Base-by-base conservation (phyloP, 2,797 vertebrate species). In the Trematomus bernacchii region DNA sequence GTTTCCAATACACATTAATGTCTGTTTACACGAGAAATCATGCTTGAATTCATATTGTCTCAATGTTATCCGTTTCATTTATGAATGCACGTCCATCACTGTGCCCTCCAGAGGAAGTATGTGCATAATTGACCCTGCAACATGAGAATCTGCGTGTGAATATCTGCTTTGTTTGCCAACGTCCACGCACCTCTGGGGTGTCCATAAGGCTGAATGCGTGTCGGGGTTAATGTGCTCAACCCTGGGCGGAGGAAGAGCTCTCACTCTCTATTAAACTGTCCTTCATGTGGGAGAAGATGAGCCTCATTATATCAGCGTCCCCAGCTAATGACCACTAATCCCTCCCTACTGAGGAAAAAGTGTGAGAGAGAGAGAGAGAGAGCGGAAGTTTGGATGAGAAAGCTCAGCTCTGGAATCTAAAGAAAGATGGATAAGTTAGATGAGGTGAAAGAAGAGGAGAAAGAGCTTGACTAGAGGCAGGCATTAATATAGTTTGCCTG, bases 261-360 rank as follows among this genome's bases (percentile, higher is more conserved):
- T 87, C 85, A 66, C 68, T 90, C 85, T 88, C 80, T 84, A 89
- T 91, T 92, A 93, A 90, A 87, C 77, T 79, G 81, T 79, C 90
- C 87, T 90, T 89, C 84, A 80, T 71, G 86, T 82, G 78, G 83
- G 85, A 86, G 77, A 79, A 92, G 85, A 91, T 90, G 86, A 93
- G 84, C 70, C 86, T 91, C 88, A 88, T 87, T 90, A 89, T 90
- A 84, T 85, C 65, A 84, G 59, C 73, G 78, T 90, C 83, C 79
- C 85, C 73, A 66, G 80, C 80, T 92, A 93, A 93, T 91, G 88
- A 86, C 73, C 77, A 64, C 75, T 91, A 89, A 90, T 79, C 83
- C 84, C 77, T 80, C 84, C 79, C 76, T 37, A 64, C 87, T 73
- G 85, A 86, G 66, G 66, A 85, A 75, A 79, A 73, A 67, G 63